A percentile compares a stretch with the other conserved stretches of the same genome.
Evolutionary conservation across 1,140 invertebrate genomes (phyloP).

Genomic region (Trichogramma pretiosum): DNA sequence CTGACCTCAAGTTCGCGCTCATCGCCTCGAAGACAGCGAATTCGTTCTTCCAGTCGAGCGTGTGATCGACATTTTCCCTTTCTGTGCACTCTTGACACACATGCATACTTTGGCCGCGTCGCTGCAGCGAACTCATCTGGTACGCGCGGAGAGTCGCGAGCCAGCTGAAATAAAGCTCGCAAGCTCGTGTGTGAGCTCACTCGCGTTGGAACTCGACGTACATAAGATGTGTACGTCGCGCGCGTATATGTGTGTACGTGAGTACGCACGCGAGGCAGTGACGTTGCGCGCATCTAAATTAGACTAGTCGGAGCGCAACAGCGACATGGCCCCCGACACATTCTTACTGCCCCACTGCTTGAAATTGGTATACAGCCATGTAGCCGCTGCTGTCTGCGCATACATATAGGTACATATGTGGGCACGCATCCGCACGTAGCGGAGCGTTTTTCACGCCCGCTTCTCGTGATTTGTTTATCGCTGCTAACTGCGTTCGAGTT

Average conservation of each 20-base stretch:
- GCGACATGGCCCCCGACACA: conserved; percentile 35
- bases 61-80: neutral
- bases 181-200: neutral
- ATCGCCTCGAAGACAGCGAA: no score
- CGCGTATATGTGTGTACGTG: conserved; percentile 18
- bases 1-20: no score
- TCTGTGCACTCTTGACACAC: neutral
- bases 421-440: neutral
- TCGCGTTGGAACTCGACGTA: no score
- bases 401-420: neutral
- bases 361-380: neutral
- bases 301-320: conserved; percentile 47
- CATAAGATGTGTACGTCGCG: no score
- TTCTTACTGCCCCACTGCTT: conserved; percentile 23
- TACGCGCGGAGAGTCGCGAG: no score
- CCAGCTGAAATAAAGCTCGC: no score
- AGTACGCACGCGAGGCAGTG: conserved; percentile 22
- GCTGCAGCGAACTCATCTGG: neutral
- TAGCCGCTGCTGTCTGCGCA: neutral
- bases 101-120: neutral
- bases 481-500: no score
- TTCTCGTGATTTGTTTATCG: no score
- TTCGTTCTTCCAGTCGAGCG: no score
- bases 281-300: conserved; percentile 43
- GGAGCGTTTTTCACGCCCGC: no score